These are phyloP conservation scores for Lagorchestes hirsutus DNA, from an alignment of 2,797 vertebrate genomes.

Conservation along the genomic window DNA sequence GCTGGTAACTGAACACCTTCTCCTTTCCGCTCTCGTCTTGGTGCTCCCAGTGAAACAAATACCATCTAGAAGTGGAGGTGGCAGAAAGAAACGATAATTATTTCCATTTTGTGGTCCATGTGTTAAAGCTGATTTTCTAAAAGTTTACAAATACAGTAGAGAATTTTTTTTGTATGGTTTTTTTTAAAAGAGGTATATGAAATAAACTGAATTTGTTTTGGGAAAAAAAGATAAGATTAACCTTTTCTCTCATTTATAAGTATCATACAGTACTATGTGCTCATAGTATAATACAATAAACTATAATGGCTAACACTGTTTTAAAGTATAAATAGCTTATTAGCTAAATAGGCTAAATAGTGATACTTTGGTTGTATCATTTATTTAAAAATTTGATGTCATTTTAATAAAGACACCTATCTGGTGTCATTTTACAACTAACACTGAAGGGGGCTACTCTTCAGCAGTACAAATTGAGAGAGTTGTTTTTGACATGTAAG, in stretches of 20 bases:
- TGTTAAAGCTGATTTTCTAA: neutral
- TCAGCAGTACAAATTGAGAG: neutral
- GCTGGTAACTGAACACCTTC: conserved; percentile 98
- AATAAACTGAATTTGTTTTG: neutral
- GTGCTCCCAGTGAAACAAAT: conserved; percentile 98
- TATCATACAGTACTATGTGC: neutral
- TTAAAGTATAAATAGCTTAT: neutral
- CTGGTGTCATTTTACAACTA: neutral
- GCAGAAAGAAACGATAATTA: neutral
- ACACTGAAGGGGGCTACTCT: neutral
- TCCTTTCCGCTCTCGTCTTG: conserved; percentile 96
- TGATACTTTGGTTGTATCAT: neutral
- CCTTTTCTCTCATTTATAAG: neutral
- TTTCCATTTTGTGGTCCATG: neutral
- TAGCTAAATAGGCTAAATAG: neutral
- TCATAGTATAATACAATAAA: neutral
- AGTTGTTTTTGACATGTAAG: neutral
- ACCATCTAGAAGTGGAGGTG: conserved; percentile 91
- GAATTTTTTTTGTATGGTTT: neutral
- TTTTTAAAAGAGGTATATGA: neutral
- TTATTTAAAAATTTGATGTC: neutral
- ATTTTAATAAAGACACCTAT: neutral
- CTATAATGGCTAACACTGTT: neutral
- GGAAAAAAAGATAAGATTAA: neutral
- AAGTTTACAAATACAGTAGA: neutral